Conservation (phyloP, 1,140 invertebrate species). For the Heliothis virescens region DNA sequence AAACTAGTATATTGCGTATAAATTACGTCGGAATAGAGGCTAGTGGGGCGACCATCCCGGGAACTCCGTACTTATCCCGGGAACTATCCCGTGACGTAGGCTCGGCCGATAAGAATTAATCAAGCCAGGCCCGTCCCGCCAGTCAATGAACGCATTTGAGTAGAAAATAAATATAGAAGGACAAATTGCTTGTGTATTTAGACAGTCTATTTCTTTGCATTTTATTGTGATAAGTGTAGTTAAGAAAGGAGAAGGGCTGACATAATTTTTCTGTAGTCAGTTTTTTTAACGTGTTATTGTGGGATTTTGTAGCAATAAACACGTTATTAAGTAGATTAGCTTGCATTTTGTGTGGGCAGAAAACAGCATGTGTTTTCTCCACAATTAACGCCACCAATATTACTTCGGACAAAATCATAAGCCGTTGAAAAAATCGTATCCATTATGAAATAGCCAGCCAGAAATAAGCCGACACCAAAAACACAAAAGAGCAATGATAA, state of each 20-base stretch:
- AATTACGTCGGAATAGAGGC: constrained; percentile 23
- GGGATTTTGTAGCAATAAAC: too few species aligned
- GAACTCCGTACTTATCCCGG: constrained; percentile 10
- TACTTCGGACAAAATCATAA: too few species aligned
- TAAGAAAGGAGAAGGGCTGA: not conserved
- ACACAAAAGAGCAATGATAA: not conserved
- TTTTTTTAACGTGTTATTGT: too few species aligned
- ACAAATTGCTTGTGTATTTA: constrained; percentile 1
- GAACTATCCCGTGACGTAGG: constrained; percentile 31
- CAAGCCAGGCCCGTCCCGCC: constrained; percentile 31
- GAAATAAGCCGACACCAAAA: too few species aligned
- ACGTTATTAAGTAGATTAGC: too few species aligned
- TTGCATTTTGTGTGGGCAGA: too few species aligned
- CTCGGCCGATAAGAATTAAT: constrained; percentile 38
- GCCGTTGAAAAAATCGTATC: too few species aligned
- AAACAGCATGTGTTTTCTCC: too few species aligned
- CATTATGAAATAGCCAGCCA: too few species aligned
- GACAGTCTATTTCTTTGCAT: not conserved
- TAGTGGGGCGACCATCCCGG: constrained; percentile 18
- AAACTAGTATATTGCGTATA: constrained; percentile 11
- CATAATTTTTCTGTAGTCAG: not conserved
- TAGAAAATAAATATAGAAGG: constrained; percentile 20
- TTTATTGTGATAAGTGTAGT: not conserved
- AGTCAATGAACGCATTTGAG: constrained; percentile 35
- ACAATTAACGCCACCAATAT: too few species aligned